Evolutionary conservation across 2,113 vertebrate genomes (phyloP).

Genomic region (Alaudala cheleensis): DNA sequence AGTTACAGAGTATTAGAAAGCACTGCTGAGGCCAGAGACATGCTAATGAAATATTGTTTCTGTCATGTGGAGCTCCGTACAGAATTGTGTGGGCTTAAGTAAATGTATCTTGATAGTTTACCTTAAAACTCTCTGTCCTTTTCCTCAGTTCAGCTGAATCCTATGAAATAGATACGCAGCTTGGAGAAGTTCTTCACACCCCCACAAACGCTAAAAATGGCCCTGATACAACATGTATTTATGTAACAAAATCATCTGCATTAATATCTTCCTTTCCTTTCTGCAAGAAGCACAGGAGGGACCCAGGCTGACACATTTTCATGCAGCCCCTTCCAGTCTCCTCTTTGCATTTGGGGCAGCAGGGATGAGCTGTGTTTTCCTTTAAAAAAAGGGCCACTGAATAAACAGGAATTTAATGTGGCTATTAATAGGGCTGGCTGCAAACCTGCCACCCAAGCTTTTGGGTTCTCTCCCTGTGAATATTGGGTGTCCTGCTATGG

Average conservation of each 20-base stretch:
- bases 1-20: constrained; percentile 22
- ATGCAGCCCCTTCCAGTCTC: constrained; percentile 22
- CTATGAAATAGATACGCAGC: constrained; percentile 68
- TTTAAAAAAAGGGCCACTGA: not conserved
- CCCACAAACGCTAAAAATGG: constrained; percentile 74
- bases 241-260: constrained; percentile 73
- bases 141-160: constrained; percentile 63
- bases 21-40: constrained; percentile 21
- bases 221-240: constrained; percentile 73
- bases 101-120: constrained; percentile 64
- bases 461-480: not conserved
- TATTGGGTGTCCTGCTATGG: not conserved
- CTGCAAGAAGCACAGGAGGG: constrained; percentile 46
- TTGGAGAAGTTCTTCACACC: constrained; percentile 72
- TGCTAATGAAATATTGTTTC: not conserved
- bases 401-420: not conserved
- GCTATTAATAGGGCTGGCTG: not conserved
- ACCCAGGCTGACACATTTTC: constrained; percentile 51
- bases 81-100: constrained; percentile 49
- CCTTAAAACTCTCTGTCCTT: constrained; percentile 69
- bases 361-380: not conserved
- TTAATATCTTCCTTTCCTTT: constrained; percentile 64
- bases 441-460: not conserved
- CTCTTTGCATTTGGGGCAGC: not conserved
- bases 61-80: not conserved